A percentile compares a stretch with the other conserved stretches of the same genome.
Conservation (phyloP, 2,113 vertebrate genomes). For the Neolamprologus variostigma region DNA sequence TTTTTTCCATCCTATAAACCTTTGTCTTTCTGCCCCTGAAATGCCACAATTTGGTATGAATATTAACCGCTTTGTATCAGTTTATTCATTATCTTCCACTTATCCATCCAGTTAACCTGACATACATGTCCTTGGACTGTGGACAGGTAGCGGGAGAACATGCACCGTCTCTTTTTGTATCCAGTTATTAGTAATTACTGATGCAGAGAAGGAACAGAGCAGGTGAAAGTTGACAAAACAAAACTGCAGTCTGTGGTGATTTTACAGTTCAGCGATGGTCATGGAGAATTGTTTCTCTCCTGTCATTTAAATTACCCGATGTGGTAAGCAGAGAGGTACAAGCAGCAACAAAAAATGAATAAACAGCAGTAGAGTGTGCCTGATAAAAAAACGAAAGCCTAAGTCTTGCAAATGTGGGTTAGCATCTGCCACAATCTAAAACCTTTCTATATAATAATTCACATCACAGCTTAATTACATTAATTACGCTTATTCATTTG, state of each 20-base stretch:
- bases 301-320: background rate
- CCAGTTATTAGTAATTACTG: background rate
- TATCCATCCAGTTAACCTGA: background rate
- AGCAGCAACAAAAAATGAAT: background rate
- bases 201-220: background rate
- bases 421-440: background rate
- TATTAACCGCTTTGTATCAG: background rate
- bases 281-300: background rate
- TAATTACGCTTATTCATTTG: background rate
- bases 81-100: background rate
- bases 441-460: background rate
- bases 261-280: background rate
- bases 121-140: background rate
- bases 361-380: background rate
- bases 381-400: background rate
- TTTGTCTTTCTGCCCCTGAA: background rate
- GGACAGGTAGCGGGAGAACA: background rate
- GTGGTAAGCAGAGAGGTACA: background rate
- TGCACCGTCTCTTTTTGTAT: accelerated
- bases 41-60: background rate
- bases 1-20: accelerated
- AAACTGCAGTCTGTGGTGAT: background rate
- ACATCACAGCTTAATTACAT: background rate
- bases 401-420: background rate
- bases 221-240: background rate